Evolutionary conservation across 2,888 invertebrate species (phyloP), one percentile per base, ranked within the genome.

Genomic region (Liposcelis brunnea): DNA sequence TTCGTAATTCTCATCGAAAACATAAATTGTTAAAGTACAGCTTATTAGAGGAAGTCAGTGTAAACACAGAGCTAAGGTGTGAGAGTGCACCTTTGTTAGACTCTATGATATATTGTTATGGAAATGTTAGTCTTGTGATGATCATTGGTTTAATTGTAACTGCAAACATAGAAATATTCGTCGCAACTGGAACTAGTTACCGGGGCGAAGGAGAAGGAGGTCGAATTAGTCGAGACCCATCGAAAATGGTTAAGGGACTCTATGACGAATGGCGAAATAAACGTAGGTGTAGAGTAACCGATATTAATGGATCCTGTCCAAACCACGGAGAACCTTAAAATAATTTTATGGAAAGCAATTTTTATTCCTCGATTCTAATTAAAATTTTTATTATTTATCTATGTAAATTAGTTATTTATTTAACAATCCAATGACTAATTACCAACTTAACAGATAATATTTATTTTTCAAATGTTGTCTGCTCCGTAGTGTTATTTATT

Each of bases 41-140:
- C 19, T 40, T 40, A 40, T 40, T 40, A 40, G 40, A 19, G n/a
- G 19, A 40, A 40, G 40, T 40, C 40, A 40, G 40, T 40, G 40
- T 40, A 40, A 40, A 40, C 21, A 40, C 19, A 21, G 7, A 21
- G 16, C 7, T 14, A 16, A 35, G 35, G 35, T 35, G 35, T 35
- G 40, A 18, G 19, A 21, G 40, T 19, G 26, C 26, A 16, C 19
- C 21, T n/a, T 40, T 40, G 40, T 40, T 40, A 40, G 40, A 26
- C 35, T 40, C 15, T 16, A 21, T 19, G 40, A 18, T 35, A 14
- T 35, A 35, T 35, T 16, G 35, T 14, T 35, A 35, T 35, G 35
- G 35, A 35, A 35, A 35, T 35, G 26, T 26, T 26, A 8, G 26
- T 26, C 26, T 26, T 26, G 26, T 26, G 26, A 26, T 26, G 26